Conservation (phyloP, 2,113 vertebrate genomes). For the Ranitomeya imitator region DNA sequence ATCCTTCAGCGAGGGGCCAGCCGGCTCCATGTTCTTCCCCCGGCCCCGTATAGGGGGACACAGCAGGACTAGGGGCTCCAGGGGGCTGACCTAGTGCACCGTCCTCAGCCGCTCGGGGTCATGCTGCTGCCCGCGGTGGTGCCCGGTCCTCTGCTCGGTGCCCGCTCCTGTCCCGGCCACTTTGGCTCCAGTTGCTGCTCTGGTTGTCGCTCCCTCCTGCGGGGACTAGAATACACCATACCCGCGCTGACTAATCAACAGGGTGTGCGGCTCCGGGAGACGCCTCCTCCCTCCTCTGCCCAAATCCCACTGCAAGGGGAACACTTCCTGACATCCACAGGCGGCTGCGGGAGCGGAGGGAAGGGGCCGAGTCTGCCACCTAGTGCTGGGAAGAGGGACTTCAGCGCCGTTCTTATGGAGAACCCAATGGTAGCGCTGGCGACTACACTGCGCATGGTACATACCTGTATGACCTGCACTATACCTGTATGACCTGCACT, state of each 20-base stretch:
- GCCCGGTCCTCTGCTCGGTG: too few relatives aligned
- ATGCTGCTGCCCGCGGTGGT: not conserved
- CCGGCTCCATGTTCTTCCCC: constrained; percentile 49
- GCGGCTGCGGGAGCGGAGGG: not conserved
- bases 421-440: too few relatives aligned
- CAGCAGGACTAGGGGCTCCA: not conserved
- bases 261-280: constrained; percentile 70
- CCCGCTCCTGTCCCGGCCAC: constrained; percentile 16
- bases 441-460: too few relatives aligned
- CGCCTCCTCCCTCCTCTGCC: constrained; percentile 65
- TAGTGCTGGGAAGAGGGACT: not conserved
- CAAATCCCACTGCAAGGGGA: constrained; percentile 46
- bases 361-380: not conserved
- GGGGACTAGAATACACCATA: constrained; percentile 78
- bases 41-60: not conserved
- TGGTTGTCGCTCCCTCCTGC: constrained; percentile 47
- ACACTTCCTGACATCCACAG: constrained; percentile 47
- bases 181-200: not conserved
- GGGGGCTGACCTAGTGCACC: not conserved
- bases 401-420: not conserved
- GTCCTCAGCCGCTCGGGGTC: not conserved
- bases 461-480: too few relatives aligned
- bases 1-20: constrained; percentile 84
- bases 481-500: too few relatives aligned
- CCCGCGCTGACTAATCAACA: constrained; percentile 75